phyloP scores from a whole-genome alignment of 2,113 vertebrate species.

The Suricata suricatta region DNA sequence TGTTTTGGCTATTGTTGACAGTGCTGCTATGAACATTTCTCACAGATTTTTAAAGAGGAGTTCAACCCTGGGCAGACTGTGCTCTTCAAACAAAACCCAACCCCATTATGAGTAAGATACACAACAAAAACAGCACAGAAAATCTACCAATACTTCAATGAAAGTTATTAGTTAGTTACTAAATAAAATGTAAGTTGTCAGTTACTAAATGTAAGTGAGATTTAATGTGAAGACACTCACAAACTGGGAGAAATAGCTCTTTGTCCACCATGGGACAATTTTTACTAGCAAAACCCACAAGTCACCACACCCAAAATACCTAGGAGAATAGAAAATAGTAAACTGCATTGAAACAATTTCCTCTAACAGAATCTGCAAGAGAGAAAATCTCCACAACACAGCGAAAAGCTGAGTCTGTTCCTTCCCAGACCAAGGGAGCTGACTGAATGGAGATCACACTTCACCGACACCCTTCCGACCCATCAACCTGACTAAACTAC shows the following conservation, averaged over 20 bases:
- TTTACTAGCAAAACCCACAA: not conserved
- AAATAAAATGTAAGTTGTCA: not conserved
- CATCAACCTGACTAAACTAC: not conserved
- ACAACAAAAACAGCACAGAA: not conserved
- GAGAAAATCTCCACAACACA: not conserved
- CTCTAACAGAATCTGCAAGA: not conserved
- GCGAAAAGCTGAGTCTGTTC: not conserved
- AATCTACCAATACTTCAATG: not conserved
- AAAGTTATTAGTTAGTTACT: not conserved
- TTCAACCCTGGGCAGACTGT: not conserved
- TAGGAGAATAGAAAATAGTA: slow-evolving; percentile 2
- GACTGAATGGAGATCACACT: not conserved
- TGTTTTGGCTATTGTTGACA: too few species aligned
- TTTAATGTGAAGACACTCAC: not conserved
- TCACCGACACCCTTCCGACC: not conserved
- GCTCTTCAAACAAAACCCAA: not conserved
- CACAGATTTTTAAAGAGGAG: not conserved
- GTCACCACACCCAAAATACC: not conserved
- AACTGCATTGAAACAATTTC: not conserved
- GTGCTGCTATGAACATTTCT: not conserved
- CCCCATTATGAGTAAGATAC: not conserved
- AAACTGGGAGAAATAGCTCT: not conserved
- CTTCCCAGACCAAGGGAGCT: not conserved
- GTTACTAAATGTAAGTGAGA: not conserved
- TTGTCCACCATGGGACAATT: not conserved